Base-by-base conservation (phyloP, 1,140 invertebrate genomes). In the Harpegnathos saltator region DNA sequence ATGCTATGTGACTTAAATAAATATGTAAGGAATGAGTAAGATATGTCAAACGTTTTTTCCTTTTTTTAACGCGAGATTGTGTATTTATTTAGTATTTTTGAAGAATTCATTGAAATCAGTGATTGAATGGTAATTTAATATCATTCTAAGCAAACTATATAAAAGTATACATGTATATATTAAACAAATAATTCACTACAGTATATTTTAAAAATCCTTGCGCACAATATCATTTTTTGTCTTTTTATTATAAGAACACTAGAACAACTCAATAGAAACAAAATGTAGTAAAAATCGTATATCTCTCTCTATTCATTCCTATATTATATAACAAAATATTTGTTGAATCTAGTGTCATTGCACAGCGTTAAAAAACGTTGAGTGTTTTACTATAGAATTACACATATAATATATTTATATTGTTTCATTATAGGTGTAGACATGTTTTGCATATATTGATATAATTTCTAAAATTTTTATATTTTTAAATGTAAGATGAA, bases 11-110 rank as follows among this genome's bases (percentile, higher is more conserved):
- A 65, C 58, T 85, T 63, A 54, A 77, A 44, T 12, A 61, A 80
- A 73, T 50, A 33, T 73, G 19, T 63, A 71, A n/a, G 59, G 68
- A 84, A 82, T 84, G 82, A 75, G 69, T 48, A 33, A 56, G 29
- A 80, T 78, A 87, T n/a, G n/a, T 56, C 7, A 38, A 56, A 17
- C 33, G 5, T n/a, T 5, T 17, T 63, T 61, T 62, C 9, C 38
- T 44, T 9, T 61, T 44, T 22, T n/a, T 24, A 22, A 3, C 14
- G 24, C 50, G 22, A n/a, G 33, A 68, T 17, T 75, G 19, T 68
- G 11, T 54, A 24, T 65, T n/a, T 29, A 3, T 75, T 44, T 44
- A 44, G 38, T 12, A 54, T 33, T 75, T n/a, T n/a, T 62, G 29
- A 15, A 3, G 33, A 74, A n/a, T 48, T 62, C 33, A 50, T 61